Base-by-base conservation (phyloP, 2,888 invertebrate species). In the Sylvicola cinctus region DNA sequence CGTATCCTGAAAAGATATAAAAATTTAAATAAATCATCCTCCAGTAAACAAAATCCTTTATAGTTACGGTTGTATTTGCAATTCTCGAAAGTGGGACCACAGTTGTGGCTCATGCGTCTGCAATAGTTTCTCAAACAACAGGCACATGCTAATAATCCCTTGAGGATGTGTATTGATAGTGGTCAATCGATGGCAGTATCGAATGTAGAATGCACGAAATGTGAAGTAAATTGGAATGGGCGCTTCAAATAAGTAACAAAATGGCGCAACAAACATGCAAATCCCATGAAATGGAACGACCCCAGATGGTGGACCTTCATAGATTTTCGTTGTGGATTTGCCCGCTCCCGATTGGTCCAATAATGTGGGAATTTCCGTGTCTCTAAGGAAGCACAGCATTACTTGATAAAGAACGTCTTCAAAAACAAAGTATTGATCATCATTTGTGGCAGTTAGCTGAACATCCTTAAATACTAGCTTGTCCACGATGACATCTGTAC, bases 361-460 rank as follows among this genome's bases (percentile, higher is more conserved):
- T 37, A 74, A 69, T 34, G 72, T 69, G 43, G 83, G 60, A 27
- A 91, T 69, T 46, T 79, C 77, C 1, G 74, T 68, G 57, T 93
- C 93, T 38, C 93, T 70, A 10, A 87, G 87, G 58, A 93, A 93
- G 47, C 88, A 88, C 35, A 93, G 54, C 70, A 88, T 73, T 50
- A 83, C 80, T 66, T 93, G 91, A 54, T 90, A 90, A 2, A 95
- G 60, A 35, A 90, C 74, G 58, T 95, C 95, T 62, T 95, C 93
- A 54, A 91, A 95, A 0, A 95, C 91, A 54, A 95, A 95, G 54
- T 93, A 93, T 53, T 93, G 93, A 55, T 95, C 93, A 51, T 95
- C 93, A 54, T 95, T 95, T 8, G 90, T 88, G 0, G 93, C 90
- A 1, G 93, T 95, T 38, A 93, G 57, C 55, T 90, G 90, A 7